Evolutionary conservation across 1,140 invertebrate species (phyloP), one percentile per base, ranked within the genome.

Genomic region (Neodiprion lecontei): DNA sequence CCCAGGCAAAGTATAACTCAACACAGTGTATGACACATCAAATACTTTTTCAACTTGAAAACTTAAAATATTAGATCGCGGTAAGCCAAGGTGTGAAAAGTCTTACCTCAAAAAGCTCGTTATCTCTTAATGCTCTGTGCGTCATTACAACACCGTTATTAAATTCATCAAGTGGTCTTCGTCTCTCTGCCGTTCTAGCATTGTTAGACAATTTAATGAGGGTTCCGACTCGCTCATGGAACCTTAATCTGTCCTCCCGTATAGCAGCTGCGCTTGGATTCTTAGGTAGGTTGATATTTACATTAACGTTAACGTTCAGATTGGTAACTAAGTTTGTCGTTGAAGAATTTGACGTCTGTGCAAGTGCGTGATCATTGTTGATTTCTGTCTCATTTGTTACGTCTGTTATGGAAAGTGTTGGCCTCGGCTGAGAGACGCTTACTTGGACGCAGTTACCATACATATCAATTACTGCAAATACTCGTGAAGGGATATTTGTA

Each of bases 61-160:
- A 17, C 5, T 61, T 61, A 5, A 61, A 17, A 61, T 61, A 5
- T 14, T 9, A 4, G 53, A 61, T 53, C 53, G 53, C 11, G 48
- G 73, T 17, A 3, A 40, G 28, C 28, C 28, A 40, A 40, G 17
- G 17, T 21, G 17, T 21, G 17, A 21, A 21, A 21, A 21, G 85
- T 75, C 84, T 84, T 82, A 97, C 96, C 89, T 98, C 97, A 87
- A 98, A 99, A 4, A 98, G 86, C 88, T 98, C 97, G 83, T 97
- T 94, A 84, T 97, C 95, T 74, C 91, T 88, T 12, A 99, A 85
- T 1, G 96, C 93, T 69, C 97, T 91, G 82, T 97, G 95, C 0
- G 95, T 97, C 94, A 97, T 96, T 0, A 97, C 95, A 10, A 97
- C 95, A 7, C 95, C 96, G 87, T 97, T 97, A 87, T 97, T 97